A percentile compares a stretch with the other conserved stretches of the same genome.
Conservation (phyloP, 2,888 invertebrate genomes). For the Temnothorax ravouxi region DNA sequence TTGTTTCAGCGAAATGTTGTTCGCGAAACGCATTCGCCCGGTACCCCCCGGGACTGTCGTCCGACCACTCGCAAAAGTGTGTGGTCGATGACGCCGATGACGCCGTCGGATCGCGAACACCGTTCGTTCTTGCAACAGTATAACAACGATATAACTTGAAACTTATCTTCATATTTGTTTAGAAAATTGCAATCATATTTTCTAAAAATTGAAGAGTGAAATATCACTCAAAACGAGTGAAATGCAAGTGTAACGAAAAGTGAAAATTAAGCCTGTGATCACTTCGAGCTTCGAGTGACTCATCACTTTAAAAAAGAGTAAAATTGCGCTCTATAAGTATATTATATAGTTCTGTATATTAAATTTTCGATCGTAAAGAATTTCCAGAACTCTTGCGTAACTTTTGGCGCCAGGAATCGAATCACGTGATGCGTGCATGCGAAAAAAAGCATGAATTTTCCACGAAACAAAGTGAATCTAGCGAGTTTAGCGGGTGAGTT, state of each 20-base stretch:
- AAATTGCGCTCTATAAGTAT: no score
- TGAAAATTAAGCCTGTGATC: no score
- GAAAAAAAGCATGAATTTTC: background rate
- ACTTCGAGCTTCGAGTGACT: no score
- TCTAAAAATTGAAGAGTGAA: no score
- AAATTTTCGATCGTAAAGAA: background rate
- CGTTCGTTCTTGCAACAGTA: background rate
- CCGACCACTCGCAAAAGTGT: slow-evolving; percentile 28
- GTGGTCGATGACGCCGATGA: slow-evolving; percentile 10
- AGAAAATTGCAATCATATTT: background rate
- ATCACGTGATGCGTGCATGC: background rate
- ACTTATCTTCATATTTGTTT: background rate
- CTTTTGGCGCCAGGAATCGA: background rate
- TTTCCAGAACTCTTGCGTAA: background rate
- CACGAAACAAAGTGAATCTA: slow-evolving; percentile 4
- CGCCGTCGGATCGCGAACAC: background rate
- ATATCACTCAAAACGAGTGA: no score
- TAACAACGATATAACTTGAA: background rate
- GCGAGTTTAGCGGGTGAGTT: background rate
- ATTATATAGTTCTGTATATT: background rate
- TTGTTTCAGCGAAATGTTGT: slow-evolving; percentile 56
- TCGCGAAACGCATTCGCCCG: slow-evolving; percentile 27
- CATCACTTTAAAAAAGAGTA: no score
- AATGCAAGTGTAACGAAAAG: no score
- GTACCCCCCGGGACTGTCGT: slow-evolving; percentile 13